Evolutionary conservation across 2,888 invertebrate genomes (phyloP).

Genomic region (Chydorus sphaericus): DNA sequence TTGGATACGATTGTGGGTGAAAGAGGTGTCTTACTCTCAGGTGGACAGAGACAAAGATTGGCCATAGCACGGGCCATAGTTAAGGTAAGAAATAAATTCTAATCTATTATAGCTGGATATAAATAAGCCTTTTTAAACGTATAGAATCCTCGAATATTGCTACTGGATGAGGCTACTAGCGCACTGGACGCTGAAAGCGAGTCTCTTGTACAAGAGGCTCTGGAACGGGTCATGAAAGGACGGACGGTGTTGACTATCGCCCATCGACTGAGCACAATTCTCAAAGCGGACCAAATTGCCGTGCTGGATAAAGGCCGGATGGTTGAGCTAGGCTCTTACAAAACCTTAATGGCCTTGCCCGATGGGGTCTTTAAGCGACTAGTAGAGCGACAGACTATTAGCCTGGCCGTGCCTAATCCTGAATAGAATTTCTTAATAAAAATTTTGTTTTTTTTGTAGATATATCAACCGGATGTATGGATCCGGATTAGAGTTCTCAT

Average conservation of each 20-base stretch:
- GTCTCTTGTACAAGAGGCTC: constrained; percentile 70
- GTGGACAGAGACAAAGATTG: constrained; percentile 84
- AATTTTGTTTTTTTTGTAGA: no score
- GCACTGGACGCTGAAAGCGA: constrained; percentile 86
- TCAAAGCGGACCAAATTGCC: constrained; percentile 68
- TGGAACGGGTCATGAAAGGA: constrained; percentile 65
- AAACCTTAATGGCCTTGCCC: constrained; percentile 48
- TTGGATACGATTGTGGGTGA: constrained; percentile 79
- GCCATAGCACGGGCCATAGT: constrained; percentile 85
- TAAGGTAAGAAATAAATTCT: constrained; percentile 41
- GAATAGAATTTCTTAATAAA: no score
- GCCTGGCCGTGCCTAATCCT: no score
- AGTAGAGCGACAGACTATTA: constrained; percentile 54
- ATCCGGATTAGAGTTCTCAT: no score
- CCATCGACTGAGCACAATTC: constrained; percentile 84
- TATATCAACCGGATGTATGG: no score
- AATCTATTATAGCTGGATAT: neutral
- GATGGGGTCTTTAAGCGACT: constrained; percentile 70
- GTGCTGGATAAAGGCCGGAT: constrained; percentile 68
- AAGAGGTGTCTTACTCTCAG: constrained; percentile 73
- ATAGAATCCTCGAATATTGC: constrained; percentile 81
- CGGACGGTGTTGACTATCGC: constrained; percentile 88
- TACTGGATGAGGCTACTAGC: constrained; percentile 91
- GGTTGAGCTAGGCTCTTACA: constrained; percentile 67
- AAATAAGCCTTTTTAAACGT: constrained; percentile 8